These are phyloP conservation scores for Bergia sp. DNA, from an alignment of 92 coral and sea anemone genomes.

Conservation along the genomic window DNA sequence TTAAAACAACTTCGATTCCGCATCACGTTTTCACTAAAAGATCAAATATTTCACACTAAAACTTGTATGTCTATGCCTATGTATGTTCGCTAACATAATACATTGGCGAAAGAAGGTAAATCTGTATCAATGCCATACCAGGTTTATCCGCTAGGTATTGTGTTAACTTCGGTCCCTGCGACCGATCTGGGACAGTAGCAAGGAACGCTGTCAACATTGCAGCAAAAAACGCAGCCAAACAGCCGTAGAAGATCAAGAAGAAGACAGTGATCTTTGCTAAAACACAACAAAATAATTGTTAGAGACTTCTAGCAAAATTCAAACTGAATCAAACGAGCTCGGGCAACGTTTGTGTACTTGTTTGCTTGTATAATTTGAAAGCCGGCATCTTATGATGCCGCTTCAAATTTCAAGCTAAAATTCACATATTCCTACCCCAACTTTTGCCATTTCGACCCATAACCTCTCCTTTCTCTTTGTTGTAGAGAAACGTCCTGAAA, in stretches of 20 bases:
- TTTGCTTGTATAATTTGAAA: constrained; percentile 11
- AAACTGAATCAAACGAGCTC: background rate
- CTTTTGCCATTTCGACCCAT: constrained; percentile 93
- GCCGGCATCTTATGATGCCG: constrained; percentile 16
- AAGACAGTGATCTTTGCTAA: constrained; percentile 88
- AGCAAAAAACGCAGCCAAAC: constrained; percentile 94
- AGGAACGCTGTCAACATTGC: constrained; percentile 89
- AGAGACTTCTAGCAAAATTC: background rate
- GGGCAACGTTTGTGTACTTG: constrained; percentile 12
- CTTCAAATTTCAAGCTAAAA: constrained; percentile 5
- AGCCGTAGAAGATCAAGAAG: constrained; percentile 87
- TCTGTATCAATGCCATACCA: constrained; percentile 56
- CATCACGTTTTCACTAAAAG: background rate
- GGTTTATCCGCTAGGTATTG: constrained; percentile 74
- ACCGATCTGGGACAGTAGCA: constrained; percentile 79
- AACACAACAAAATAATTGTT: constrained; percentile 36
- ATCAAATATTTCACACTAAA: background rate
- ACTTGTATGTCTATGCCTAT: background rate
- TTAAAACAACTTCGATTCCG: background rate
- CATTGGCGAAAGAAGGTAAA: background rate
- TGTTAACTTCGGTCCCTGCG: constrained; percentile 88
- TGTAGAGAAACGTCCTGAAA: constrained; percentile 80
- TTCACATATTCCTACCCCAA: constrained; percentile 79
- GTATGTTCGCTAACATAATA: background rate
- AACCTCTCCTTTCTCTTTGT: constrained; percentile 76